These are phyloP conservation scores for Aphyosemion australe DNA, from an alignment of 2,113 vertebrate species.

Conservation along the genomic window DNA sequence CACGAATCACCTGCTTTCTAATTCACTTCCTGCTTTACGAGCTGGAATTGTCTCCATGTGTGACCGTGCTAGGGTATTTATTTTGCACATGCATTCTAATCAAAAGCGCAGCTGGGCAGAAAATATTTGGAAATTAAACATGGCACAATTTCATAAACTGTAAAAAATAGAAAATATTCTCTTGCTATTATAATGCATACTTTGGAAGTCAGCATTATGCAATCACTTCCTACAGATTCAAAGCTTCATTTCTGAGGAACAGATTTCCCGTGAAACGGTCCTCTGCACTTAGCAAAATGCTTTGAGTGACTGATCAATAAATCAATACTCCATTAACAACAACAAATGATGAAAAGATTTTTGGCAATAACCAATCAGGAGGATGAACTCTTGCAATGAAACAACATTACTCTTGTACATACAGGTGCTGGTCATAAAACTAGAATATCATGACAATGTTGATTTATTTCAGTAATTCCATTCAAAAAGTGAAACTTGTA, in stretches of 20 bases:
- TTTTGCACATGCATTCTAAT: conserved; percentile 21
- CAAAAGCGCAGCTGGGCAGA: conserved; percentile 35
- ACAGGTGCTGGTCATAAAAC: too few relatives aligned
- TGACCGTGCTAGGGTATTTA: conserved; percentile 21
- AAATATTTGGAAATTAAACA: conserved; percentile 40
- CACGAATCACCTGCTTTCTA: conserved; percentile 17
- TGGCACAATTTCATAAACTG: conserved; percentile 5
- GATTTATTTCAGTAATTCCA: too few relatives aligned
- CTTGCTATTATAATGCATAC: not conserved
- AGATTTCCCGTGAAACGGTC: not conserved
- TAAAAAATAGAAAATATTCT: conserved; percentile 8
- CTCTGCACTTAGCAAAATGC: not conserved
- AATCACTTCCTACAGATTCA: conserved; percentile 16
- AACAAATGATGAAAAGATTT: too few relatives aligned
- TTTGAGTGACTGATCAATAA: not conserved
- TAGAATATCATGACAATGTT: too few relatives aligned
- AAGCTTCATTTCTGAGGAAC: not conserved
- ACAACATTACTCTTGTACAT: too few relatives aligned
- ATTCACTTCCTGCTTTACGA: conserved; percentile 20
- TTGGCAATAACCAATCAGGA: too few relatives aligned
- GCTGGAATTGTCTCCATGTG: conserved; percentile 12
- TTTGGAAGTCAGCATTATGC: conserved; percentile 1
- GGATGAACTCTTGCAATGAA: too few relatives aligned
- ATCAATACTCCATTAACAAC: too few relatives aligned
- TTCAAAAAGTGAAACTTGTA: too few relatives aligned